Evolutionary conservation across 1,140 invertebrate genomes (phyloP).

Genomic region (Tetramorium parvispinum): DNA sequence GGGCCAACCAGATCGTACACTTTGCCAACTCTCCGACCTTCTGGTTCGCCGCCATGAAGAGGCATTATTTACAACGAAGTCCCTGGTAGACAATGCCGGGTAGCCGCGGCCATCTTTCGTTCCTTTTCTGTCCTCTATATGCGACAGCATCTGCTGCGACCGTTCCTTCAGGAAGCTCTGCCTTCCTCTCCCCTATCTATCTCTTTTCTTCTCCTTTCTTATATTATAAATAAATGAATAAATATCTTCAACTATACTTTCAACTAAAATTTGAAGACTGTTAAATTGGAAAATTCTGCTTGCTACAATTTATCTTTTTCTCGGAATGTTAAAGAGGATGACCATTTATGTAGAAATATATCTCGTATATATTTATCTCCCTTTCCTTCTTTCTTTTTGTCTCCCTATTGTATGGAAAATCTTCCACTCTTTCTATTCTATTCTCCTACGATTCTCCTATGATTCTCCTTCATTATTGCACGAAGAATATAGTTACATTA

Average conservation of each 20-base stretch:
- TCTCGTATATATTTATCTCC: neutral
- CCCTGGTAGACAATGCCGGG: conserved; percentile 83
- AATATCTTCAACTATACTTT: neutral
- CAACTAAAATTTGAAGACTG: neutral
- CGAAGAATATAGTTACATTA: conserved; percentile 9
- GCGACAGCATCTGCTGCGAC: conserved; percentile 81
- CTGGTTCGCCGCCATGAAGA: conserved; percentile 79
- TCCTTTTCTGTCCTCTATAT: conserved; percentile 84
- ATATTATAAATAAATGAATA: neutral
- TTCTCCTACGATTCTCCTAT: neutral
- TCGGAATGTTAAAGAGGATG: neutral
- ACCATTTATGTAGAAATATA: neutral
- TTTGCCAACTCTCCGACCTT: conserved; percentile 78
- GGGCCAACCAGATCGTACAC: conserved; percentile 77
- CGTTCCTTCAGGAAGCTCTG: conserved; percentile 54
- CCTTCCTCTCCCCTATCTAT: neutral
- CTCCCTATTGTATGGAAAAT: neutral
- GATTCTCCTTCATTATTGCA: conserved; percentile 30
- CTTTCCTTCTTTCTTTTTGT: neutral
- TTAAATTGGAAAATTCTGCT: neutral
- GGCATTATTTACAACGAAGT: conserved; percentile 84
- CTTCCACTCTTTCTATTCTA: neutral
- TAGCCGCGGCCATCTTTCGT: conserved; percentile 82
- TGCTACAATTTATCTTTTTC: neutral
- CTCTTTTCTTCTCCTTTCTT: neutral